phyloP scores from a whole-genome alignment of 2,888 invertebrate species.

The Saturnia japonica region DNA sequence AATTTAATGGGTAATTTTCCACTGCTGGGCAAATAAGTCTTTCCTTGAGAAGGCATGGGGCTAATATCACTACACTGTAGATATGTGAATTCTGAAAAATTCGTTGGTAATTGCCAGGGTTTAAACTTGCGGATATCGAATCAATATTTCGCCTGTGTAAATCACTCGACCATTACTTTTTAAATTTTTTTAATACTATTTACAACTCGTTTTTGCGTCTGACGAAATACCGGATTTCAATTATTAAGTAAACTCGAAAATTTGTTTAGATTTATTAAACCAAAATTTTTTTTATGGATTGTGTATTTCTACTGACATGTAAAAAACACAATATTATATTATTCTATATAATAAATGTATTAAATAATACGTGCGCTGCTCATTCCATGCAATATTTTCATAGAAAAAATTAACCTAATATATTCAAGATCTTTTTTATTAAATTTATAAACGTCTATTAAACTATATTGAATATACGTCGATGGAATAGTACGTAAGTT shows the following conservation, averaged over 20 bases:
- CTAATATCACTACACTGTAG: too few species aligned
- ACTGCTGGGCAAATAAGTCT: too few species aligned
- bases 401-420: neutral
- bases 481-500: neutral
- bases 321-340: neutral
- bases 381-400: neutral
- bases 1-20: too few species aligned
- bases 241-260: neutral
- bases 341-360: neutral
- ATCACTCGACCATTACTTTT: too few species aligned
- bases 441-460: neutral
- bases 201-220: neutral
- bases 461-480: conserved; percentile 1
- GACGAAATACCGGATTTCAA: neutral
- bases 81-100: too few species aligned
- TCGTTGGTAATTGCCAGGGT: too few species aligned
- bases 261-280: neutral
- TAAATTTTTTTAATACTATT: too few species aligned
- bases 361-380: neutral
- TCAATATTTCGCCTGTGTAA: too few species aligned
- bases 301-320: neutral
- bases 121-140: too few species aligned
- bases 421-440: neutral
- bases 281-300: neutral
- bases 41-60: too few species aligned